Percentiles rank a stretch among this genome's conserved stretches.
Conservation (phyloP, 2,888 invertebrate species). For the Chesias legatella region DNA sequence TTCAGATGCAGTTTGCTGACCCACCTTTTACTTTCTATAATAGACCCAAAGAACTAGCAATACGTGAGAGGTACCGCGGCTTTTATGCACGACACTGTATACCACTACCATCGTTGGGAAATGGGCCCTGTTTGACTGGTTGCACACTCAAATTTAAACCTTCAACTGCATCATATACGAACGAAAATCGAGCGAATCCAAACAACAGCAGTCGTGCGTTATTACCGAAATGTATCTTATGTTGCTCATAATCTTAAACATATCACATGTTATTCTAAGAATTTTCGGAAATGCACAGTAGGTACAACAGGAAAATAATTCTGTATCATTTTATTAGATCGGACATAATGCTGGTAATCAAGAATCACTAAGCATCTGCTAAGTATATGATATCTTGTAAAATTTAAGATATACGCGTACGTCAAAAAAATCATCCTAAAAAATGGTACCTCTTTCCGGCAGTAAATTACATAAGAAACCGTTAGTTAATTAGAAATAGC, state of each 20-base stretch:
- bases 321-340: too few relatives aligned
- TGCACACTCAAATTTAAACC: constrained; percentile 47
- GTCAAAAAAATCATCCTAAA: too few relatives aligned
- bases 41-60: constrained; percentile 68
- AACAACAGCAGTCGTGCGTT: constrained; percentile 29
- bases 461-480: too few relatives aligned
- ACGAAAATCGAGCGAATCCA: constrained; percentile 21
- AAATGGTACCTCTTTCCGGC: too few relatives aligned
- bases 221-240: constrained; percentile 42
- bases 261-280: constrained; percentile 40
- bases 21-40: constrained; percentile 74
- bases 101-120: constrained; percentile 64
- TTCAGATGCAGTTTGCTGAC: constrained; percentile 50
- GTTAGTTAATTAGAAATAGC: too few relatives aligned
- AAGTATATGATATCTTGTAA: too few relatives aligned
- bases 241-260: constrained; percentile 40
- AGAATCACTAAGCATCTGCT: too few relatives aligned
- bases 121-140: constrained; percentile 43
- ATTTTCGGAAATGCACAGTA: constrained; percentile 21
- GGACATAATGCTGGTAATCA: too few relatives aligned
- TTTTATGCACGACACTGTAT: constrained; percentile 66
- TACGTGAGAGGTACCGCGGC: constrained; percentile 71
- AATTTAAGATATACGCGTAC: too few relatives aligned
- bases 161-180: constrained; percentile 37
- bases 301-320: constrained; percentile 41